These are phyloP conservation scores for Acronicta leporina DNA, from an alignment of 2,888 invertebrate genomes.

Conservation along the genomic window DNA sequence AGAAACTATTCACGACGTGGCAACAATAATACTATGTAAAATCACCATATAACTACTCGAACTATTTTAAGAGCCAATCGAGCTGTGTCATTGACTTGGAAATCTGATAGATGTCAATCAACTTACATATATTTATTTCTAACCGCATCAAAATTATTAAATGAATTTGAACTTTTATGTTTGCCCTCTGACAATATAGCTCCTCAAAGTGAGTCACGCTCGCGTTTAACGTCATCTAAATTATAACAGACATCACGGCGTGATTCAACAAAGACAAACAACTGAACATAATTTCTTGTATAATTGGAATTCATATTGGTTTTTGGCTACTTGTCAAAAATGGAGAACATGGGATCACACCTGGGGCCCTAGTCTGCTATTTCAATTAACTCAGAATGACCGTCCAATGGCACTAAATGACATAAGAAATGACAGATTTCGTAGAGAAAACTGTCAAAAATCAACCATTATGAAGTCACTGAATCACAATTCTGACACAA, in stretches of 20 bases:
- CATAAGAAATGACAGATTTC: too few species aligned
- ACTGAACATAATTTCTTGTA: constrained; percentile 21
- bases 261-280: constrained; percentile 24
- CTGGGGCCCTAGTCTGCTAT: too few species aligned
- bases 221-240: constrained; percentile 9
- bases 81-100: constrained; percentile 35
- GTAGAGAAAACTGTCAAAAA: too few species aligned
- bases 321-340: constrained; percentile 35
- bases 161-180: constrained; percentile 2
- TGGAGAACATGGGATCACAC: constrained; percentile 11
- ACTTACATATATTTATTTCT: constrained; percentile 19
- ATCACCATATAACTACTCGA: constrained; percentile 9
- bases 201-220: constrained; percentile 10
- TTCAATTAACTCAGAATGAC: too few species aligned
- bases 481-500: too few species aligned
- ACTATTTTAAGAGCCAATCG: constrained; percentile 29
- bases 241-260: constrained; percentile 11
- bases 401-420: too few species aligned
- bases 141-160: constrained; percentile 6
- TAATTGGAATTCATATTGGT: constrained; percentile 22
- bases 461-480: too few species aligned
- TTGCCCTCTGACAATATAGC: neutral
- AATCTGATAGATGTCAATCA: constrained; percentile 39
- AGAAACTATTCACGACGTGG: neutral
- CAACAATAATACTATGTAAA: neutral